phyloP scores from a whole-genome alignment of 1,140 invertebrate species.

The Onthophagus taurus region DNA sequence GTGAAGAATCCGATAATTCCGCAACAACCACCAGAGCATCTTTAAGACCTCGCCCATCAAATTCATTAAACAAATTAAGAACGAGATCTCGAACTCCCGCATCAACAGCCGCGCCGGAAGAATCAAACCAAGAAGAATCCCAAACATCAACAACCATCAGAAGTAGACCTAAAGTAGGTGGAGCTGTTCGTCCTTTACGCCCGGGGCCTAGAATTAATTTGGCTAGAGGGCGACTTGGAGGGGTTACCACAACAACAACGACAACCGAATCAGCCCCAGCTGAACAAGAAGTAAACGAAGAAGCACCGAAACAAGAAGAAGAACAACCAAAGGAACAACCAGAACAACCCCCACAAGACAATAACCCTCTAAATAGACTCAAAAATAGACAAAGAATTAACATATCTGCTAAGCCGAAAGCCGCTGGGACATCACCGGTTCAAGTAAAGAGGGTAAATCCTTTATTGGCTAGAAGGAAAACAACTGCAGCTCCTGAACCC shows the following conservation, averaged over 20 bases:
- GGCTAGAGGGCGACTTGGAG: neutral
- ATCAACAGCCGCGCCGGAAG: neutral
- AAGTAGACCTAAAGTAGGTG: neutral
- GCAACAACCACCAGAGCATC: neutral
- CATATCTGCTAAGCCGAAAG: constrained; percentile 19
- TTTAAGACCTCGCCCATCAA: neutral
- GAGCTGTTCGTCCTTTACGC: neutral
- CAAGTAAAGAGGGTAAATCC: constrained; percentile 33
- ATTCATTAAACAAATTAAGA: neutral
- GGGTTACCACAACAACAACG: constrained; percentile 38
- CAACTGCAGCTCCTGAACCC: constrained; percentile 26
- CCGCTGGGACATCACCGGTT: constrained; percentile 30
- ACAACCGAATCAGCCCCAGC: constrained; percentile 40
- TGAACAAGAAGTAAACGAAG: constrained; percentile 35
- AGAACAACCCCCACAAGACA: constrained; percentile 34
- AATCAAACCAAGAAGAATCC: neutral
- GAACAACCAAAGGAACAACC: constrained; percentile 38
- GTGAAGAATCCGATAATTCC: neutral
- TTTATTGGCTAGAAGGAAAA: constrained; percentile 26
- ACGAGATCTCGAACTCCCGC: neutral
- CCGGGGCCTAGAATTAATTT: neutral
- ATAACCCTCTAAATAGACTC: constrained; percentile 39
- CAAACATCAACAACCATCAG: neutral
- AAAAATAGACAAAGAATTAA: constrained; percentile 30
- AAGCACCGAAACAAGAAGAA: constrained; percentile 41